phyloP scores from a whole-genome alignment of 2,888 invertebrate genomes.

The Entomobrya multifasciata region DNA sequence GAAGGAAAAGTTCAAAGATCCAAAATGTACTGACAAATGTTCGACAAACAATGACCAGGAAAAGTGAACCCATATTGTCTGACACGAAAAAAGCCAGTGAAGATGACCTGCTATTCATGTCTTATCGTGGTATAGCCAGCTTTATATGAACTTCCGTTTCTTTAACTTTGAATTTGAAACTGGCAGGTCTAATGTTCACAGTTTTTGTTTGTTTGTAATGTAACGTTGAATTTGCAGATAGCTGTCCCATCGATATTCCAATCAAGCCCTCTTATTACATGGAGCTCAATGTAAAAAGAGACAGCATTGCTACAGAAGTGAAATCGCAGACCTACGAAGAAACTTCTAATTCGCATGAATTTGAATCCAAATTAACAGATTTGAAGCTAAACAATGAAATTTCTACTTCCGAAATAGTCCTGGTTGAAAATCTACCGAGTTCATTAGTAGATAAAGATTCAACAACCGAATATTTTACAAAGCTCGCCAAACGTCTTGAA shows the following conservation, averaged over 20 bases:
- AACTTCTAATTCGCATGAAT: too few relatives aligned
- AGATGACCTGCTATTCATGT: slow-evolving; percentile 13
- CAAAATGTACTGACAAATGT: slow-evolving; percentile 38
- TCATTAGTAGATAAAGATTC: neutral
- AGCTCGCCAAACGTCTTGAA: slow-evolving; percentile 54
- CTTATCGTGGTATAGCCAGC: slow-evolving; percentile 51
- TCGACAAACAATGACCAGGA: slow-evolving; percentile 36
- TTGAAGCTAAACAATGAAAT: too few relatives aligned
- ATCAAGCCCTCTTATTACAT: slow-evolving; percentile 39
- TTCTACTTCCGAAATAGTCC: too few relatives aligned
- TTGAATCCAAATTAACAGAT: too few relatives aligned
- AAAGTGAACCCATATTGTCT: slow-evolving; percentile 22
- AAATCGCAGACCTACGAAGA: too few relatives aligned
- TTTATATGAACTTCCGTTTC: too few relatives aligned
- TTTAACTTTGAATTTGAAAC: too few relatives aligned
- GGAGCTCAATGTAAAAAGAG: neutral
- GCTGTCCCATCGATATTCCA: slow-evolving; percentile 56
- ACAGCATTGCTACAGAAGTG: neutral
- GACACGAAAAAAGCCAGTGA: neutral
- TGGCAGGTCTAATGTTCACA: too few relatives aligned
- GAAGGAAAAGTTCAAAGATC: neutral
- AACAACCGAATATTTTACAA: slow-evolving; percentile 43
- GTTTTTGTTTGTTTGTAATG: too few relatives aligned
- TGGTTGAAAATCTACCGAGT: slow-evolving; percentile 28
- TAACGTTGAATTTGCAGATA: slow-evolving; percentile 52